phyloP scores from a whole-genome alignment of 2,113 vertebrate genomes.

The Perccottus glenii region DNA sequence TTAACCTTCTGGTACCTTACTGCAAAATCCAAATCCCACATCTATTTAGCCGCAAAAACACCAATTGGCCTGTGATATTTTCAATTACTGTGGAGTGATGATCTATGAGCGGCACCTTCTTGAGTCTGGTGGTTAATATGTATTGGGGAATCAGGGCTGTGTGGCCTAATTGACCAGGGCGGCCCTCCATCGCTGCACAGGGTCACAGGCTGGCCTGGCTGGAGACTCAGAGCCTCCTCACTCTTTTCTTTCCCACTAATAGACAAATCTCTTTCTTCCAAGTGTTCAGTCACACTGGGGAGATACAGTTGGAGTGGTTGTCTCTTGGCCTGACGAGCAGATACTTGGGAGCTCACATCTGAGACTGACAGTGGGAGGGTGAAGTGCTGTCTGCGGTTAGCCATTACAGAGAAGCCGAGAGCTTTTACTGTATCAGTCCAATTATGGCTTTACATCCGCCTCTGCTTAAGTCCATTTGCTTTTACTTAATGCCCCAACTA shows the following conservation, averaged over 20 bases:
- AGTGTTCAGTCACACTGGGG: slow-evolving; percentile 41
- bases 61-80: slow-evolving; percentile 36
- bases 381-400: slow-evolving; percentile 42
- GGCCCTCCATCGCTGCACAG: slow-evolving; percentile 32
- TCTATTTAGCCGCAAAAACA: slow-evolving; percentile 40
- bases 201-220: slow-evolving; percentile 45
- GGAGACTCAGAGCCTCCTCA: slow-evolving; percentile 43
- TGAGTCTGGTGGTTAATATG: slow-evolving; percentile 44
- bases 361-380: slow-evolving; percentile 15
- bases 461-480: slow-evolving; percentile 64
- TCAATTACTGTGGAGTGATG: slow-evolving; percentile 43
- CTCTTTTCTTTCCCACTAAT: slow-evolving; percentile 45
- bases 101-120: slow-evolving; percentile 27
- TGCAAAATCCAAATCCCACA: slow-evolving; percentile 45
- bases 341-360: slow-evolving; percentile 24
- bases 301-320: slow-evolving; percentile 19
- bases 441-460: slow-evolving; percentile 49
- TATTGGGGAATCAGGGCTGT: slow-evolving; percentile 39
- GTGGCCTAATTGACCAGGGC: slow-evolving; percentile 53
- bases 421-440: slow-evolving; percentile 60
- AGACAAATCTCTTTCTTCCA: slow-evolving; percentile 41
- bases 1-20: slow-evolving; percentile 45
- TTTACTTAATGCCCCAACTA: slow-evolving; percentile 64
- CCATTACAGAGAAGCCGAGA: slow-evolving; percentile 48
- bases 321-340: slow-evolving; percentile 25